Base-by-base conservation (phyloP, 2,113 vertebrate genomes). In the Globicephala melas region DNA sequence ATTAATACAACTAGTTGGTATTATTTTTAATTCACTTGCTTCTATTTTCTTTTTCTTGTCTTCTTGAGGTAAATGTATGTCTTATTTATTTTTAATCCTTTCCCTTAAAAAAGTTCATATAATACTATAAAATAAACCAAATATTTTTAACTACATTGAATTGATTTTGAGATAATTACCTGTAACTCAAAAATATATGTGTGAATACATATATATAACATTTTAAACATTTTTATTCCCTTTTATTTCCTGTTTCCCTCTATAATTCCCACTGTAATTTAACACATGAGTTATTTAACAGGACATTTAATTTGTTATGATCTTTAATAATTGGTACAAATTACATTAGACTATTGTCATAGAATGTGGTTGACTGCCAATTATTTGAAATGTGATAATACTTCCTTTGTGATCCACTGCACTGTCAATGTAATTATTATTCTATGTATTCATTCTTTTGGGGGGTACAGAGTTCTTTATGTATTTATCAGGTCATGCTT, bases 151-250 rank as follows among this genome's bases (percentile, higher is more conserved):
- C 21, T 44, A 2, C 4, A 60, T 68, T 97, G 6, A 65, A 50
- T n/a, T 95, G 38, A 18, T 93, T 86, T 93, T 77, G 28, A 95
- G 18, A 73, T 38, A 71, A 89, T 84, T 86, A 83, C 21, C 47
- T 96, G 14, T 44, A 44, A 31, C n/a, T 76, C 62, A 96, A 58
- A 94, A 82, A 74, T 20, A 81, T 25, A 38, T 26, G 58, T 60
- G 63, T n/a, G 4, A 33, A 18, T 41, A 47, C 25, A 41, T 36
- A 63, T 36, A 55, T 55, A 31, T 38, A 79, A 77, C 65, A 58
- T 90, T 68, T 74, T 63, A 8, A 76, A 76, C 68, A 62, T 44
- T 73, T 77, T 41, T 77, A 62, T 77, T 79, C 9, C 41, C 9
- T 84, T 94, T 7, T 67, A 44, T 92, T 60, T 73, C 11, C n/a